These are phyloP conservation scores for Lithophane ornitopus DNA, from an alignment of 2,888 invertebrate genomes.

Conservation along the genomic window DNA sequence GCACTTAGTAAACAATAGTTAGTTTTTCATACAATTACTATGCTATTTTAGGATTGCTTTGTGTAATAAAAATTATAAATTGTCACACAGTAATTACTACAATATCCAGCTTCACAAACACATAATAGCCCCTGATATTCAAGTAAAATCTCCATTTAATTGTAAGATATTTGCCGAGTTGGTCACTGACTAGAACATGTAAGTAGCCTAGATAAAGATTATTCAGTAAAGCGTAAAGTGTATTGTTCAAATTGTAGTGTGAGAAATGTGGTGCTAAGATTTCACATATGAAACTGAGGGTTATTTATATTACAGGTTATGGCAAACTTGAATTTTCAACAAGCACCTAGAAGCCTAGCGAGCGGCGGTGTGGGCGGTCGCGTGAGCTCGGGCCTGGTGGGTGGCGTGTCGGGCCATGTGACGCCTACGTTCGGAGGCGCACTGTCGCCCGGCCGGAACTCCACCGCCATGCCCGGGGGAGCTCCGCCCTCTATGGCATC, in stretches of 20 bases:
- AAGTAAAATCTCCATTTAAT: conserved; percentile 14
- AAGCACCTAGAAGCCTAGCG: conserved; percentile 96
- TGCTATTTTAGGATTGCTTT: conserved; percentile 30
- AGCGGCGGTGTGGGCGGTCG: conserved; percentile 91
- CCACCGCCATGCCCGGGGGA: conserved; percentile 87
- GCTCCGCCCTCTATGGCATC: conserved; percentile 91
- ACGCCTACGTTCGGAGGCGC: conserved; percentile 89
- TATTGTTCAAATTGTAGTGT: conserved; percentile 16
- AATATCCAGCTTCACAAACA: conserved; percentile 7
- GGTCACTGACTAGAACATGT: conserved; percentile 23
- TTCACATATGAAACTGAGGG: conserved; percentile 2
- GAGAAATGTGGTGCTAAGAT: background rate
- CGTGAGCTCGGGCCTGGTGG: conserved; percentile 93
- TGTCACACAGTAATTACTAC: conserved; percentile 17
- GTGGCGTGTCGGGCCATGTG: conserved; percentile 92
- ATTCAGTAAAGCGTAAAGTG: conserved; percentile 20
- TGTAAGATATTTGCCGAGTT: background rate
- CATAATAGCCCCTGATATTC: background rate
- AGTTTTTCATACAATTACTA: conserved; percentile 28
- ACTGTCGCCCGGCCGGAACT: conserved; percentile 85
- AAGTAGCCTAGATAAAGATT: conserved; percentile 18
- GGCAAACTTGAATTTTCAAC: conserved; percentile 98
- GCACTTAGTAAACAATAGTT: conserved; percentile 37
- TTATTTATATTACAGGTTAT: conserved; percentile 92
- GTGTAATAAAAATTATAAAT: conserved; percentile 10